phyloP scores from a whole-genome alignment of 2,888 invertebrate species.

The Boloria selene region DNA sequence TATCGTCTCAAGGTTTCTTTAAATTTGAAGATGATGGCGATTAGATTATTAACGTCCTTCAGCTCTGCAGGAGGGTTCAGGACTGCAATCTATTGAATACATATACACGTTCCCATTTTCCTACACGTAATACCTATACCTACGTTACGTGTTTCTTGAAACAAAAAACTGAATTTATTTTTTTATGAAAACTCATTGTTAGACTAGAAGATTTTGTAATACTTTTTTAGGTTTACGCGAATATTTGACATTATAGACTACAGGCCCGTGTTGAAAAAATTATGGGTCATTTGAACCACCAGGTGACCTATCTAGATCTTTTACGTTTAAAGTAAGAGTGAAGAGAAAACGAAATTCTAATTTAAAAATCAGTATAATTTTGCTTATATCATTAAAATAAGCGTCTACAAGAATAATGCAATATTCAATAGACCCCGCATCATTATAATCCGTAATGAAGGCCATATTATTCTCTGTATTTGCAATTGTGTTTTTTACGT shows the following conservation, averaged over 20 bases:
- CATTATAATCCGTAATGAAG: slow-evolving; percentile 1
- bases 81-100: slow-evolving; percentile 12
- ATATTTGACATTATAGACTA: too few species aligned
- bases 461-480: slow-evolving; percentile 8
- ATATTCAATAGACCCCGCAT: slow-evolving; percentile 5
- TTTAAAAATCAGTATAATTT: too few species aligned
- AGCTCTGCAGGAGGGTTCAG: slow-evolving; percentile 15
- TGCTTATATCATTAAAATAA: too few species aligned
- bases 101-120: slow-evolving; percentile 1
- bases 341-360: too few species aligned
- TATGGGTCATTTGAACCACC: too few species aligned
- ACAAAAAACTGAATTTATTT: too few species aligned
- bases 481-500: slow-evolving; percentile 9
- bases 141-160: background rate
- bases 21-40: slow-evolving; percentile 6
- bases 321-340: too few species aligned
- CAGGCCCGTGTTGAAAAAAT: too few species aligned
- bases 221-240: too few species aligned
- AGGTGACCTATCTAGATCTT: too few species aligned
- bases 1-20: slow-evolving; percentile 35
- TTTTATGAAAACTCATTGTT: too few species aligned
- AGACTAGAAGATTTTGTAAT: too few species aligned
- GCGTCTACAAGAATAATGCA: background rate
- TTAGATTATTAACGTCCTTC: slow-evolving; percentile 9
- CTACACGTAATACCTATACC: background rate